Evolutionary conservation across 2,797 vertebrate genomes (phyloP), one percentile per base, ranked within the genome.

Genomic region (Emys orbicularis): DNA sequence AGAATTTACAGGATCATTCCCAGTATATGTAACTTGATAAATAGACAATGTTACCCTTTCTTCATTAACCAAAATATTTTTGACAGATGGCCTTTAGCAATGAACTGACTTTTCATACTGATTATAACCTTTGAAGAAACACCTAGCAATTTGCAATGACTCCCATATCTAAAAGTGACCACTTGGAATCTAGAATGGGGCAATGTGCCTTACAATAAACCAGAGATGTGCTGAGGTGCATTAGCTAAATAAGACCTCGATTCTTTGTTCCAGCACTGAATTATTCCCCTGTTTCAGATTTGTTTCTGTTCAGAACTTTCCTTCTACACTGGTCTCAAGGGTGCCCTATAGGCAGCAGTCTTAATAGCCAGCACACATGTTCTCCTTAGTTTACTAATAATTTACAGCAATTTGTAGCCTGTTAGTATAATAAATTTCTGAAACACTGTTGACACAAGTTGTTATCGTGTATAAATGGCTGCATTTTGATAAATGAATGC

Each of bases 391-490:
- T 97, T 97, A 95, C 83, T 96, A 96, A 96, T 96, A 96, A 95
- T 98, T 97, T 97, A 84, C 47, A 93, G 79, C 96, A 98, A 97
- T 97, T 96, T 97, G 94, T 96, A 97, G 89, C 97, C 96, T 97
- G 92, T 98, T 98, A 98, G 89, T 95, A 79, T 97, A 97, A 98
- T 98, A 98, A 95, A 98, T 98, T 98, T 97, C 92, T 41, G 86
- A 96, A 95, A 96, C 56, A 50, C 94, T 98, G 95, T 97, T 98
- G 94, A 97, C 85, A 93, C 90, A 98, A 97, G 90, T 97, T 97
- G 89, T 90, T 96, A 87, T 96, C 84, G 54, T 97, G 94, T 95
- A 93, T 97, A 97, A 97, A 96, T 1, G 81, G 92, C 65, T 80
- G 1, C 84, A 95, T 96, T 97, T 98, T 97, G 97, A 97, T 97